Base-by-base conservation (phyloP, 2,797 vertebrate species). In the Cuniculus paca region DNA sequence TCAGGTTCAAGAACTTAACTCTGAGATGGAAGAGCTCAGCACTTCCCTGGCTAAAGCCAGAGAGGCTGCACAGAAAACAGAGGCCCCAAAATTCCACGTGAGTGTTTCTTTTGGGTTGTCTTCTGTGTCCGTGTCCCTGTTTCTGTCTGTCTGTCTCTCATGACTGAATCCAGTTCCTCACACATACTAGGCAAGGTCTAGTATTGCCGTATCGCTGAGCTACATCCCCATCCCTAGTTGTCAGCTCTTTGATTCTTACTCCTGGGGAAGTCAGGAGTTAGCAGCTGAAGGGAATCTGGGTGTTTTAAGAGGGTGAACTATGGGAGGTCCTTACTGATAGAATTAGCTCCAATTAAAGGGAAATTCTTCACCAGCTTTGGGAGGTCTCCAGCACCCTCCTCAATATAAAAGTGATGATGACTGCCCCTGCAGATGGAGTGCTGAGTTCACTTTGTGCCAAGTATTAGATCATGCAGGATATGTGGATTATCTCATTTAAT, bases 1-100 rank as follows among this genome's bases (percentile, higher is more conserved):
- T 97, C 97, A 99, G 99, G 99, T 99, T 93, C 98, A 99, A 93
- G 99, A 99, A 95, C 99, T 99, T 97, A 98, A 97, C 96, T 99
- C 98, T 96, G 99, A 99, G 98, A 99, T 99, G 52, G 98, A 99
- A 94, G 99, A 99, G 92, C 98, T 99, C 92, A 99, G 98, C 90
- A 98, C 99, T 63, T 99, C 99, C 4, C 96, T 99, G 96, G 97
- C 98, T 50, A 99, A 99, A 92, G 99, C 99, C 54, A 98, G 98
- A 97, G 99, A 99, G 79, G 98, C 98, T 61, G 97, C 98, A 80
- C 99, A 99, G 60, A 90, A 79, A 52, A 52, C 88, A 54, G 54
- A 91, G 96, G 99, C 99, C 68, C 99, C 99, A 94, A 99, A 99
- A 97, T 99, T 99, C 97, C 99, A 99, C 98, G 99, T 98, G 98